These are phyloP conservation scores for Acanthococcus lagerstroemiae DNA, from an alignment of 2,888 invertebrate species.

Conservation along the genomic window DNA sequence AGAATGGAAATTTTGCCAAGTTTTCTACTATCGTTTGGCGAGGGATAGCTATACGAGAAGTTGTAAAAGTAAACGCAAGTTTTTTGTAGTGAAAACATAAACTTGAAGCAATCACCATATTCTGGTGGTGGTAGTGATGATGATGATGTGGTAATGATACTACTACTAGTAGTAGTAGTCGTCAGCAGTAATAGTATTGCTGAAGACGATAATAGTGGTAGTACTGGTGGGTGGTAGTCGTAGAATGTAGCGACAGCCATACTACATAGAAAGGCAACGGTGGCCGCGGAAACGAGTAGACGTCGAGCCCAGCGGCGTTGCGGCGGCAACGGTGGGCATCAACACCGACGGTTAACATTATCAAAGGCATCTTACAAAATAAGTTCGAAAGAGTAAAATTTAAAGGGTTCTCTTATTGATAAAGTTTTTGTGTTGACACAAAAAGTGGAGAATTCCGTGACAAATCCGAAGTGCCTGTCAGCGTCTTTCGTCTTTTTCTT, in stretches of 20 bases:
- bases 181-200: too few relatives aligned
- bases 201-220: too few relatives aligned
- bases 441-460: conserved; percentile 4
- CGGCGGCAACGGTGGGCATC: too few relatives aligned
- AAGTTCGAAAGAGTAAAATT: conserved; percentile 19
- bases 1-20: conserved; percentile 6
- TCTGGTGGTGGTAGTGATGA: background rate
- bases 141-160: too few relatives aligned
- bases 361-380: conserved; percentile 2
- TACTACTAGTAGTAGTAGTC: too few relatives aligned
- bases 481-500: too few relatives aligned
- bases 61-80: conserved; percentile 7
- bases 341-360: background rate
- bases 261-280: background rate
- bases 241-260: background rate
- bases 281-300: background rate
- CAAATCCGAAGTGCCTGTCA: conserved; percentile 5
- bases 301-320: too few relatives aligned
- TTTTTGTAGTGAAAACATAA: conserved; percentile 7
- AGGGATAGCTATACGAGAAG: background rate
- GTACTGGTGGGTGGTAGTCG: background rate
- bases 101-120: conserved; percentile 11
- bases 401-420: conserved; percentile 23
- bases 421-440: conserved; percentile 11
- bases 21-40: background rate